phyloP scores from a whole-genome alignment of 2,113 vertebrate species.

The Phodopus roborovskii region DNA sequence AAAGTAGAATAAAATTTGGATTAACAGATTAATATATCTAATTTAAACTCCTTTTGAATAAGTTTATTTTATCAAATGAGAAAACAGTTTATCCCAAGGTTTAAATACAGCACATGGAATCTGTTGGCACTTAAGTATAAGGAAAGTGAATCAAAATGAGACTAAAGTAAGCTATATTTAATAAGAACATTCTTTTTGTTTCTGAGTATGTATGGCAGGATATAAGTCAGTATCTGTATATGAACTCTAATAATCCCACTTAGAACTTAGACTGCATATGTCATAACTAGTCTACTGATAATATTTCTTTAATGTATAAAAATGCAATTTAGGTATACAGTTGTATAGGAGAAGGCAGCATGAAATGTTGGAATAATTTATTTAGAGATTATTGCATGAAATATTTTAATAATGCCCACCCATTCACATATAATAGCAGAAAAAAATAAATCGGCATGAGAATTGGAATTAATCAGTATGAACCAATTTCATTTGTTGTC shows the following conservation, averaged over 20 bases:
- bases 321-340: background rate
- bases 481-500: background rate
- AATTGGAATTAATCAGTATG: background rate
- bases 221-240: background rate
- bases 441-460: background rate
- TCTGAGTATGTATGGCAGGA: background rate
- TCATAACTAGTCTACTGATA: background rate
- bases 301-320: constrained; percentile 24
- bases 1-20: background rate
- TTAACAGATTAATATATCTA: constrained; percentile 4
- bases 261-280: background rate
- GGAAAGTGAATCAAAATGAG: background rate
- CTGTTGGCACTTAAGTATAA: background rate
- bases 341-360: background rate
- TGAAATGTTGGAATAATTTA: background rate
- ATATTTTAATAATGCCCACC: background rate
- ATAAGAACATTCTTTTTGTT: constrained; percentile 30
- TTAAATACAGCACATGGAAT: background rate
- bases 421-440: background rate
- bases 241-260: background rate
- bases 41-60: background rate
- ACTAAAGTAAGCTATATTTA: background rate
- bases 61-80: background rate
- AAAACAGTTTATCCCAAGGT: background rate
- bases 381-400: background rate